Evolutionary conservation across 1,140 invertebrate species (phyloP).

Genomic region (Anastrepha ludens): DNA sequence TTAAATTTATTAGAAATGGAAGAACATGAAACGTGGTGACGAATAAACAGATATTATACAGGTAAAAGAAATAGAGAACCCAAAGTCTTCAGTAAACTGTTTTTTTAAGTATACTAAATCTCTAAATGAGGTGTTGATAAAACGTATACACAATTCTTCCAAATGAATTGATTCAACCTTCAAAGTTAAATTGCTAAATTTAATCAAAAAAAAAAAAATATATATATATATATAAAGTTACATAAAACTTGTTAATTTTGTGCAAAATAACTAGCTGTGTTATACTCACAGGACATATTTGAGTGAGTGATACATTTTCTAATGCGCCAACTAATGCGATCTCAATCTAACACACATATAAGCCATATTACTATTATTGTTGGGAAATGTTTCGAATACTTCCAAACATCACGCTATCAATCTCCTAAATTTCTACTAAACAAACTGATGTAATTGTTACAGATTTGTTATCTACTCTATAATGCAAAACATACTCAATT

Average conservation of each 20-base stretch:
- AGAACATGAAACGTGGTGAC: background rate
- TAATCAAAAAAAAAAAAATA: slow-evolving; percentile 38
- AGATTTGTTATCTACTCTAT: slow-evolving; percentile 13
- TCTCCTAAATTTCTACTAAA: no score
- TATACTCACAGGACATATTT: no score
- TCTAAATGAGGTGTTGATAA: background rate
- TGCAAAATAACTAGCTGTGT: slow-evolving; percentile 36
- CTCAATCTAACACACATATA: background rate
- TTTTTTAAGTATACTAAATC: background rate
- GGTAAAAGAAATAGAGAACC: background rate
- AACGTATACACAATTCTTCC: background rate
- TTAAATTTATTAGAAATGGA: background rate
- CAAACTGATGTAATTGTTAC: background rate
- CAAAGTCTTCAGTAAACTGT: background rate
- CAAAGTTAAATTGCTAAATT: background rate
- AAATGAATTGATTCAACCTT: background rate
- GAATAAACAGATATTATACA: background rate
- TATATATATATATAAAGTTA: slow-evolving; percentile 7
- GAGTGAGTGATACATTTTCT: background rate
- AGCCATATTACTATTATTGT: background rate
- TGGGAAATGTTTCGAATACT: no score
- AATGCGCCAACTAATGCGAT: background rate
- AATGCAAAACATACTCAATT: background rate
- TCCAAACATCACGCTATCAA: no score
- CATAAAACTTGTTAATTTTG: slow-evolving; percentile 60